Evolutionary conservation across 2,888 invertebrate species (phyloP).

Genomic region (Mesopsocus fuscifrons): DNA sequence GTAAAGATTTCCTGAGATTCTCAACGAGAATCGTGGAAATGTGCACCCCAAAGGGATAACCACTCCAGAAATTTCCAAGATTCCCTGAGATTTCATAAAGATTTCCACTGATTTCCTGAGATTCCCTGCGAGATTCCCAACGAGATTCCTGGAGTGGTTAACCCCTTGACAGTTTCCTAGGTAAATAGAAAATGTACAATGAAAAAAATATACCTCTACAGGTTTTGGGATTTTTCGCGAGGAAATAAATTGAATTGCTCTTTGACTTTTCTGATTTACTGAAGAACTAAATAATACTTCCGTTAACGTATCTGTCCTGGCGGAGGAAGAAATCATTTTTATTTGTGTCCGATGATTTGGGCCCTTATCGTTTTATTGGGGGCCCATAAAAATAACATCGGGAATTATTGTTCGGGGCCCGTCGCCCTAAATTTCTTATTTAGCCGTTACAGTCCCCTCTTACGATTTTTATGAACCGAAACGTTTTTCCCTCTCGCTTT

Average conservation of each 20-base stretch:
- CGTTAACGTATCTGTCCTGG: conserved; percentile 6
- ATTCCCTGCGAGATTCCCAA: no score
- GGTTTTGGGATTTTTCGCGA: no score
- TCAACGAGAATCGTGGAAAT: no score
- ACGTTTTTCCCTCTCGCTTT: neutral
- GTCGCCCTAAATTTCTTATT: conserved; percentile 9
- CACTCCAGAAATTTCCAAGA: no score
- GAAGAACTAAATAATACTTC: conserved; percentile 9
- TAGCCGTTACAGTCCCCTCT: conserved; percentile 1
- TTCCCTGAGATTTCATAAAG: no score
- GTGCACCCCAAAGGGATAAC: no score
- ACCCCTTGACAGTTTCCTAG: neutral
- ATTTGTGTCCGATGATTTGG: conserved; percentile 2
- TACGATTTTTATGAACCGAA: neutral
- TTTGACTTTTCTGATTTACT: conserved; percentile 9
- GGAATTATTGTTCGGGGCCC: conserved; percentile 4
- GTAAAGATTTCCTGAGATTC: no score
- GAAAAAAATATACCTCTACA: no score
- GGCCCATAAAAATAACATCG: conserved; percentile 5
- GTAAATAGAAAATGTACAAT: no score
- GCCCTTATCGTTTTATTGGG: conserved; percentile 9
- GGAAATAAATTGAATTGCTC: conserved; percentile 4
- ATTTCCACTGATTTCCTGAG: no score
- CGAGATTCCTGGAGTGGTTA: no score
- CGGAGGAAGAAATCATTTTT: conserved; percentile 10